Conservation (phyloP, 92 coral and sea anemone species). For the Bergia puertoricense region DNA sequence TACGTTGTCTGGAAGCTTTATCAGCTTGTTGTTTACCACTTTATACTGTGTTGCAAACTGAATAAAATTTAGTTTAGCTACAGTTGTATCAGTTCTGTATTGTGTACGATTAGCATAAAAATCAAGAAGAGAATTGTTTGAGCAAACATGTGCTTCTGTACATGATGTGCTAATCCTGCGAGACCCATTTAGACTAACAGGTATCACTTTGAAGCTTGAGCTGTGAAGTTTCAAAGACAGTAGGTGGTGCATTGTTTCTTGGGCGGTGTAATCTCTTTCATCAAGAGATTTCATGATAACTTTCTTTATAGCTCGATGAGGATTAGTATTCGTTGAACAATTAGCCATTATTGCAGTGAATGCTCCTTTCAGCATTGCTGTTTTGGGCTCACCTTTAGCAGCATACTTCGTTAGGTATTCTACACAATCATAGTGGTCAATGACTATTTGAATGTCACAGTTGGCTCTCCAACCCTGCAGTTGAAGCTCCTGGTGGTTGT, state of each 20-base stretch:
- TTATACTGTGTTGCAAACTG: conserved; percentile 12
- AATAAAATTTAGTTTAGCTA: background rate
- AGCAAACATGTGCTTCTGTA: background rate
- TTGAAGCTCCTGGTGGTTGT: conserved; percentile 52
- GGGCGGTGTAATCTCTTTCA: conserved; percentile 45
- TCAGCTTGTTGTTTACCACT: background rate
- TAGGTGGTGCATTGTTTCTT: conserved; percentile 53
- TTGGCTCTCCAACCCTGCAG: conserved; percentile 53
- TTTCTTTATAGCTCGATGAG: conserved; percentile 40
- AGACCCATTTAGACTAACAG: conserved; percentile 50
- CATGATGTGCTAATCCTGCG: conserved; percentile 34
- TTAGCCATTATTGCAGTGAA: conserved; percentile 26
- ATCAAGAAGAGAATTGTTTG: background rate
- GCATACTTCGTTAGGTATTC: conserved; percentile 51
- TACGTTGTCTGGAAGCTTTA: background rate
- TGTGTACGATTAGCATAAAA: conserved; percentile 1
- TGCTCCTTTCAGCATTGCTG: conserved; percentile 26
- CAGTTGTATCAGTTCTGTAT: background rate
- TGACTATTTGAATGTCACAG: conserved; percentile 49
- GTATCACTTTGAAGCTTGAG: conserved; percentile 50
- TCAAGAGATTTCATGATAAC: conserved; percentile 31
- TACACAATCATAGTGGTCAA: conserved; percentile 54
- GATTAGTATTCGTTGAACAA: conserved; percentile 32
- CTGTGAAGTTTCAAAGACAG: conserved; percentile 42
- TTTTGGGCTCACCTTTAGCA: conserved; percentile 33